Conservation (phyloP, 2,113 vertebrate species). For the Chlorodrepanis virens region DNA sequence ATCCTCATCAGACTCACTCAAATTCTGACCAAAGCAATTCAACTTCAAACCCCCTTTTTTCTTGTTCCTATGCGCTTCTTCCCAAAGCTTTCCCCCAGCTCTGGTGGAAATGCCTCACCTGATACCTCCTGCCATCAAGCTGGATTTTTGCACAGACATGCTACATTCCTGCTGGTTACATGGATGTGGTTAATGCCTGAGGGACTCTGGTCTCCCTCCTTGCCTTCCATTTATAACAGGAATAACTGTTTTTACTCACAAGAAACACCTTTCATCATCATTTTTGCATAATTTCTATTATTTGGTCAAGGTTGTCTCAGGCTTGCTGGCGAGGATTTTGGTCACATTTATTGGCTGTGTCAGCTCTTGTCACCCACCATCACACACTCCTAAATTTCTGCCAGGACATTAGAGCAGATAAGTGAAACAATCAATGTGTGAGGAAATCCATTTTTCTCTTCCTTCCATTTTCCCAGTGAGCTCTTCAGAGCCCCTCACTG, state of each 20-base stretch:
- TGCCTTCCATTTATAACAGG: background rate
- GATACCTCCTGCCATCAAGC: background rate
- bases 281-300: background rate
- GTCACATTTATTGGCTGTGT: background rate
- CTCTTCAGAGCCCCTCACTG: background rate
- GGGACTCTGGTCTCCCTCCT: background rate
- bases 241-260: background rate
- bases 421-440: background rate
- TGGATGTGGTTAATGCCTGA: background rate
- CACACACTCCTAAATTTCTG: background rate
- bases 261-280: background rate
- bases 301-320: background rate
- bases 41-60: accelerated
- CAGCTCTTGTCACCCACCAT: background rate
- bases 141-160: background rate
- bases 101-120: background rate
- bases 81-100: background rate
- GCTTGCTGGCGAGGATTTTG: background rate
- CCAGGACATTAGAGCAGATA: background rate
- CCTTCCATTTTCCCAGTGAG: background rate
- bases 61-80: background rate
- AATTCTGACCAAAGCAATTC: background rate
- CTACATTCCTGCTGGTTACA: background rate
- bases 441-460: background rate
- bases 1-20: background rate